Conservation (phyloP, 2,888 invertebrate genomes). For the Lasioglossum malachurum region DNA sequence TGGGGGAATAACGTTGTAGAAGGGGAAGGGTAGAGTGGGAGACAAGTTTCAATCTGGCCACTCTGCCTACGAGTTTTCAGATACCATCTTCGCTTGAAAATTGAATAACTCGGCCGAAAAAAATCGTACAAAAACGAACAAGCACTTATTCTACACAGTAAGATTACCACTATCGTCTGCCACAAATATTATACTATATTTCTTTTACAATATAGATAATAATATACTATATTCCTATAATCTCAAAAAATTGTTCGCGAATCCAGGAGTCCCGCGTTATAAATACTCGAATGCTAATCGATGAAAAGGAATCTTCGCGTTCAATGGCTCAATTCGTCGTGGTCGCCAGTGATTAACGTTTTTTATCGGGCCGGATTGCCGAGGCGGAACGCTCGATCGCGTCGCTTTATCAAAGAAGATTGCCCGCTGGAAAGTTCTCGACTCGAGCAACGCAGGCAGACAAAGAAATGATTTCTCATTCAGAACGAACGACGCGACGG, state of each 20-base stretch:
- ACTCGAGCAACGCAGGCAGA: background rate
- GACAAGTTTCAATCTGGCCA: too few relatives aligned
- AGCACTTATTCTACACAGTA: too few relatives aligned
- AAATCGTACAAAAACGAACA: too few relatives aligned
- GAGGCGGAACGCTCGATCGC: background rate
- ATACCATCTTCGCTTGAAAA: too few relatives aligned
- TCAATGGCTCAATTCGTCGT: background rate
- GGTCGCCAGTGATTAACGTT: background rate
- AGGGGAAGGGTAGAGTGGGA: too few relatives aligned
- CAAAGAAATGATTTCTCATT: conserved; percentile 11
- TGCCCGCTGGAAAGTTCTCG: background rate
- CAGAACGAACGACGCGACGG: background rate
- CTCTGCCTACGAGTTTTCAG: too few relatives aligned
- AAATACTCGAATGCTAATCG: conserved; percentile 34
- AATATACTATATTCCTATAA: too few relatives aligned
- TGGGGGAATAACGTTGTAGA: too few relatives aligned
- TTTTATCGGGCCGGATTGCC: background rate
- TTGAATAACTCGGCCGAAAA: too few relatives aligned
- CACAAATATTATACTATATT: too few relatives aligned
- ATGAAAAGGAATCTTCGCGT: conserved; percentile 7
- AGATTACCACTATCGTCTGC: too few relatives aligned
- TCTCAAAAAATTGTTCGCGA: background rate
- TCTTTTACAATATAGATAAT: too few relatives aligned
- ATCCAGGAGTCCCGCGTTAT: background rate
- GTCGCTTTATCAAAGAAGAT: background rate